phyloP scores from a whole-genome alignment of 2,797 vertebrate species.

The Lagodon rhomboides region DNA sequence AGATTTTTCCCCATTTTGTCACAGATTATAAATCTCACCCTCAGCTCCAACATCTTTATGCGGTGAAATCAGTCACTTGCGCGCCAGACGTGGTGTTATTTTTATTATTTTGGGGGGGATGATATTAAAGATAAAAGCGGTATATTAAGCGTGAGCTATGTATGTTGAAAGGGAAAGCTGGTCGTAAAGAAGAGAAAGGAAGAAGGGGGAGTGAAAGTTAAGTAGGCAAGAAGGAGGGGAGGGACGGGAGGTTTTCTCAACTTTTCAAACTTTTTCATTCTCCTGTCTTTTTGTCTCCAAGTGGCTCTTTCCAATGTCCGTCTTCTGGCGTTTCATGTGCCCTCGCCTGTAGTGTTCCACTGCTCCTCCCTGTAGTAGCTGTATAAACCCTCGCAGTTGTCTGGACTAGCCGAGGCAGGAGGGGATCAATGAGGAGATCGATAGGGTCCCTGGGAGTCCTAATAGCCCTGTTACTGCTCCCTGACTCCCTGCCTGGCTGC shows the following conservation, averaged over 20 bases:
- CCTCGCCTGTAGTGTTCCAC: conserved; percentile 59
- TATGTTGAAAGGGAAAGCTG: conserved; percentile 10
- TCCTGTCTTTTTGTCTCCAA: conserved; percentile 19
- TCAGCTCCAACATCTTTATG: conserved; percentile 52
- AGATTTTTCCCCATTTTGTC: conserved; percentile 49
- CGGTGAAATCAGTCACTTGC: conserved; percentile 37
- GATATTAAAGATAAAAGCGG: conserved; percentile 32
- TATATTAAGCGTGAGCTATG: conserved; percentile 28
- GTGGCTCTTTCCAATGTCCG: conserved; percentile 35
- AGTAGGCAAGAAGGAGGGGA: not conserved
- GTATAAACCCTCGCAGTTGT: conserved; percentile 72
- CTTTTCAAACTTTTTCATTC: conserved; percentile 29
- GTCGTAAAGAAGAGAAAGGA: not conserved
- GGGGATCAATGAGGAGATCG: conserved; percentile 83
- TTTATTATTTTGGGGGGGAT: conserved; percentile 30
- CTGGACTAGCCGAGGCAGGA: conserved; percentile 72
- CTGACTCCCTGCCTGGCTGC: conserved; percentile 77
- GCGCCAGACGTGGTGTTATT: conserved; percentile 30
- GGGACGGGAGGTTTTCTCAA: not conserved
- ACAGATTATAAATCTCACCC: conserved; percentile 68
- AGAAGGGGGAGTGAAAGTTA: not conserved
- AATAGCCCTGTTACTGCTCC: conserved; percentile 83
- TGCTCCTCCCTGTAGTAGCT: conserved; percentile 65
- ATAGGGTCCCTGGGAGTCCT: conserved; percentile 83
- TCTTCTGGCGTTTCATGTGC: conserved; percentile 46